Base-by-base conservation (phyloP, 1,140 invertebrate species). In the Plodia interpunctella region DNA sequence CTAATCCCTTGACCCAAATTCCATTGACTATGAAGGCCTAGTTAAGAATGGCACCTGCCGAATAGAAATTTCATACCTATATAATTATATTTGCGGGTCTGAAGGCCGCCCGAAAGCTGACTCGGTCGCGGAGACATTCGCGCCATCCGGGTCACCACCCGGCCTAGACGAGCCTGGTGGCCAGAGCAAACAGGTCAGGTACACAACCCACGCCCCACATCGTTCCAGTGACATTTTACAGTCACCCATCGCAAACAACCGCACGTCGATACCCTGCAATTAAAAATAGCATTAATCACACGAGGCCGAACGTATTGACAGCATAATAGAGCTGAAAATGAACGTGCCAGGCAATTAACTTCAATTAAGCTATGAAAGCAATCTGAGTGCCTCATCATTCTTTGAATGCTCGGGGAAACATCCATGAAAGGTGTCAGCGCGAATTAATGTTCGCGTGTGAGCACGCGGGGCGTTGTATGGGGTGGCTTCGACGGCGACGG, bases 391-490 rank as follows among this genome's bases (percentile, higher is more conserved):
- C 72, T 69, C 55, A 58, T 55, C 30, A 56, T 17, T 72, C 64
- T 59, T 70, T 72, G 60, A 74, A 70, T 64, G 65, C 63, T 67
- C 58, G 61, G 70, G n/a, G 59, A 70, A 81, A 78, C 74, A 74
- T 63, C 55, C 58, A 59, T 71, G 76, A 74, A 77, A 72, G 80
- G 78, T 81, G 77, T 81, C 74, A 69, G 72, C 68, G 67, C 38
- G 83, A 74, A 87, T 88, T 84, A 86, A 87, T 83, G 83, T 77
- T 87, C 76, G 86, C 85, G 85, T 88, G 85, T 78, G 54, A 62
- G 66, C 75, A 76, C 72, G 69, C 75, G 71, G 69, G 76, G 82
- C 72, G 79, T 71, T 60, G 60, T 55, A 68, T 56, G 58, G 68
- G 70, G 57, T 68, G 61, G 67, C 8, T 53, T 25, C 49, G 49